Conservation (phyloP, 2,888 invertebrate genomes). For the Eupithecia tripunctaria region DNA sequence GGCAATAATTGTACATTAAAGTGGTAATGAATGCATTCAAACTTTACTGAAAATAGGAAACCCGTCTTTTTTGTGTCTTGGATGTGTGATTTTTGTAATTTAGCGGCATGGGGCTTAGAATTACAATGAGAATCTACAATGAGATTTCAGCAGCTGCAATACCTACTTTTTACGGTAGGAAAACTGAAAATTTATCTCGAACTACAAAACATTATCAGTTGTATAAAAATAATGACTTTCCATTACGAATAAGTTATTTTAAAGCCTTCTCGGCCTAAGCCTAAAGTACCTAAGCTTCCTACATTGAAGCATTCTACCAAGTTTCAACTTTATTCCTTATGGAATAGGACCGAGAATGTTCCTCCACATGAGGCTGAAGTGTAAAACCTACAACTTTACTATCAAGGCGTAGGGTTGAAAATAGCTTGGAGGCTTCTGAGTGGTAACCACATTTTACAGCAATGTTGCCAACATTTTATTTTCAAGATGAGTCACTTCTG, state of each 20-base stretch:
- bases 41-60: too few relatives aligned
- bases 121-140: too few relatives aligned
- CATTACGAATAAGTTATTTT: conserved; percentile 13
- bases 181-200: neutral
- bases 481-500: conserved; percentile 5
- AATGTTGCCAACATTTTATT: conserved; percentile 16
- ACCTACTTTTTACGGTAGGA: neutral
- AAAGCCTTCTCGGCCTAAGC: conserved; percentile 19
- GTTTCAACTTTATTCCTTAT: conserved; percentile 7
- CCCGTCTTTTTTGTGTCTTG: too few relatives aligned
- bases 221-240: conserved; percentile 13
- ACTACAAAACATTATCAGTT: neutral
- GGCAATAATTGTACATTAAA: too few relatives aligned
- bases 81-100: too few relatives aligned
- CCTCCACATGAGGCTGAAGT: neutral
- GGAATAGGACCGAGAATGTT: neutral
- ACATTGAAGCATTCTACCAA: neutral
- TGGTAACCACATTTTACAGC: conserved; percentile 17
- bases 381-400: conserved; percentile 11
- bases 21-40: too few relatives aligned
- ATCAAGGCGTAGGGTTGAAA: neutral
- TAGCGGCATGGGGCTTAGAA: too few relatives aligned
- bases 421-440: neutral
- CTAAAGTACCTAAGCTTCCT: conserved; percentile 13
- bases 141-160: too few relatives aligned